These are phyloP conservation scores for Acestrorhynchus altus DNA, from an alignment of 2,797 vertebrate genomes.

Conservation along the genomic window DNA sequence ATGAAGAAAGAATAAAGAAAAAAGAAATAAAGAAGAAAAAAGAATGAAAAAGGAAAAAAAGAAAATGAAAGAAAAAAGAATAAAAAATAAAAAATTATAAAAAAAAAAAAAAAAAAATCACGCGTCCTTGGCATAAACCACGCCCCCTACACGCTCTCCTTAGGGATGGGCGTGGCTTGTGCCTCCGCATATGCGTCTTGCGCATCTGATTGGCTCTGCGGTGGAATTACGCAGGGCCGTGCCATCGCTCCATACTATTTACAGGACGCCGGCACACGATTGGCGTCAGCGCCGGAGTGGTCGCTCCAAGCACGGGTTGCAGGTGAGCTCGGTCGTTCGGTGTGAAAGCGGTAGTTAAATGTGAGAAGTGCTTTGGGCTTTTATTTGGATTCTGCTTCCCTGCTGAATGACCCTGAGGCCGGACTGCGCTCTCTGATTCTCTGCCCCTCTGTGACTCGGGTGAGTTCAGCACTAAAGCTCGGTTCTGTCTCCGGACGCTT, in stretches of 20 bases:
- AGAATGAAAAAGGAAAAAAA: too few relatives aligned
- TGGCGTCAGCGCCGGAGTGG: slow-evolving; percentile 29
- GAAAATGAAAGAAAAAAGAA: too few relatives aligned
- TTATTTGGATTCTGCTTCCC: neutral
- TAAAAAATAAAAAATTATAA: too few relatives aligned
- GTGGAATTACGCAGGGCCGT: slow-evolving; percentile 69
- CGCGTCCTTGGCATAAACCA: slow-evolving; percentile 59
- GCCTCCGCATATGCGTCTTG: slow-evolving; percentile 11
- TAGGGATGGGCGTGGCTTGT: slow-evolving; percentile 66
- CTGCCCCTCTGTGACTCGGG: slow-evolving; percentile 33
- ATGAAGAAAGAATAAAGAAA: too few relatives aligned
- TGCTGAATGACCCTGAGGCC: neutral
- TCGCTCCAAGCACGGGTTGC: slow-evolving; percentile 13
- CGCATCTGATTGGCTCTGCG: slow-evolving; percentile 70
- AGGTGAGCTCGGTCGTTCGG: slow-evolving; percentile 2
- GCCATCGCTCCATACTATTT: slow-evolving; percentile 68
- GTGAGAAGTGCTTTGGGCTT: too few relatives aligned
- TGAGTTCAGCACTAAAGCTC: slow-evolving; percentile 48
- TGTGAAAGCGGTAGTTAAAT: neutral
- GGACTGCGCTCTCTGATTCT: slow-evolving; percentile 27
- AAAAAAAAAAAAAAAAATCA: too few relatives aligned
- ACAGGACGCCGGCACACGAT: slow-evolving; percentile 32
- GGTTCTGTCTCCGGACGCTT: neutral
- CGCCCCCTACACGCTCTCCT: slow-evolving; percentile 58
- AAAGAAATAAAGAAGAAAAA: too few relatives aligned